Evolutionary conservation across 2,888 invertebrate genomes (phyloP).

Genomic region (Pseudococcus viburni): DNA sequence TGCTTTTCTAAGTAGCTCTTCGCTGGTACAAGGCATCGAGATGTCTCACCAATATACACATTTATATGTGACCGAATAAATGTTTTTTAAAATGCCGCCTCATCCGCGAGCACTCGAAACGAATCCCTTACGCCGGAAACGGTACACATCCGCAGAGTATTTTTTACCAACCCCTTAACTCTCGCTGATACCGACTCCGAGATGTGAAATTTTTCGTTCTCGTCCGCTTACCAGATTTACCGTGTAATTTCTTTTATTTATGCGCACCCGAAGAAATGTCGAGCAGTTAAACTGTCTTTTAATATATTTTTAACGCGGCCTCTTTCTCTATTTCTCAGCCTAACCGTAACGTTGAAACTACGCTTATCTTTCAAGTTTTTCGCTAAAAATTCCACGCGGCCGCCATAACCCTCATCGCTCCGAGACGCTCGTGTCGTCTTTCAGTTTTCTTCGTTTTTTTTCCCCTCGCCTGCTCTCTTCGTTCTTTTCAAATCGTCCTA

Average conservation of each 20-base stretch:
- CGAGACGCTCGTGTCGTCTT: neutral
- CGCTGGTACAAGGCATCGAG: neutral
- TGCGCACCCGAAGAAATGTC: slow-evolving; percentile 48
- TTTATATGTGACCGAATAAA: slow-evolving; percentile 14
- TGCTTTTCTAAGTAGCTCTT: slow-evolving; percentile 19
- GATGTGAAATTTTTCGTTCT: slow-evolving; percentile 27
- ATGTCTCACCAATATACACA: slow-evolving; percentile 1
- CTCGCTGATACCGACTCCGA: neutral
- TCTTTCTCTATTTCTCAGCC: neutral
- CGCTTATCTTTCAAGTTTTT: slow-evolving; percentile 21
- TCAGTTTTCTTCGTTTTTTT: neutral
- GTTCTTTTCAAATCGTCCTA: neutral
- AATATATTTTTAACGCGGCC: slow-evolving; percentile 21
- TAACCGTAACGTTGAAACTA: neutral
- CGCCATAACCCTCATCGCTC: neutral
- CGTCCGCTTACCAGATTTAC: slow-evolving; percentile 43
- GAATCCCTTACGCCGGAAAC: slow-evolving; percentile 4
- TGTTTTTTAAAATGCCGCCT: slow-evolving; percentile 12
- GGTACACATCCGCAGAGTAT: neutral
- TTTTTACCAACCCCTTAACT: slow-evolving; percentile 24
- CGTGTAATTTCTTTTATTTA: slow-evolving; percentile 57
- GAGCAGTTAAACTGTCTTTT: slow-evolving; percentile 49
- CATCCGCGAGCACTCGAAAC: neutral
- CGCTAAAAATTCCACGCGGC: neutral
- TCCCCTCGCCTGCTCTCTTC: neutral